Conservation (phyloP, 2,797 vertebrate species). For the Acanthiza pusilla region DNA sequence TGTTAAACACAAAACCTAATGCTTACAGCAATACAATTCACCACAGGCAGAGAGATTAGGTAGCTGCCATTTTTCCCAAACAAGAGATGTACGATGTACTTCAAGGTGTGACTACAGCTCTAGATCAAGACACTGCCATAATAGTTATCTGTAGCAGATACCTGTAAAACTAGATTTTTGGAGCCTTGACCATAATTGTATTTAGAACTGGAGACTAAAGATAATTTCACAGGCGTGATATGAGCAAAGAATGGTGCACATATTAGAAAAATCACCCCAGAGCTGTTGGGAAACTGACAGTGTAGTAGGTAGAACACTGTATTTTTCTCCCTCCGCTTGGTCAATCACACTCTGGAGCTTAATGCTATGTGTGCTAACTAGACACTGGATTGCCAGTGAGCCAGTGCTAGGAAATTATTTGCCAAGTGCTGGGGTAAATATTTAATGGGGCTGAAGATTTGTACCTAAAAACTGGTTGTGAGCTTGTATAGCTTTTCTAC, state of each 20-base stretch:
- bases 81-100: neutral
- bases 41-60: neutral
- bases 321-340: neutral
- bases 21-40: neutral
- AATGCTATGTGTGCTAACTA: neutral
- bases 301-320: neutral
- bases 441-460: neutral
- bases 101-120: neutral
- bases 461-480: neutral
- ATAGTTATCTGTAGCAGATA: neutral
- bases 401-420: neutral
- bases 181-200: neutral
- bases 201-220: neutral
- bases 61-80: neutral
- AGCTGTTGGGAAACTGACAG: neutral
- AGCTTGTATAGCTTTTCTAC: neutral
- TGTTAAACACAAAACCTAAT: neutral
- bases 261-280: neutral
- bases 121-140: neutral
- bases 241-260: neutral
- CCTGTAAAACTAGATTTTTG: neutral
- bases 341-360: neutral
- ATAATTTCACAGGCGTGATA: neutral
- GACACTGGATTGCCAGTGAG: neutral
- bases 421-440: neutral